These are phyloP conservation scores for Rhegmatorhina hoffmannsi DNA, from an alignment of 2,113 vertebrate species.

Conservation along the genomic window DNA sequence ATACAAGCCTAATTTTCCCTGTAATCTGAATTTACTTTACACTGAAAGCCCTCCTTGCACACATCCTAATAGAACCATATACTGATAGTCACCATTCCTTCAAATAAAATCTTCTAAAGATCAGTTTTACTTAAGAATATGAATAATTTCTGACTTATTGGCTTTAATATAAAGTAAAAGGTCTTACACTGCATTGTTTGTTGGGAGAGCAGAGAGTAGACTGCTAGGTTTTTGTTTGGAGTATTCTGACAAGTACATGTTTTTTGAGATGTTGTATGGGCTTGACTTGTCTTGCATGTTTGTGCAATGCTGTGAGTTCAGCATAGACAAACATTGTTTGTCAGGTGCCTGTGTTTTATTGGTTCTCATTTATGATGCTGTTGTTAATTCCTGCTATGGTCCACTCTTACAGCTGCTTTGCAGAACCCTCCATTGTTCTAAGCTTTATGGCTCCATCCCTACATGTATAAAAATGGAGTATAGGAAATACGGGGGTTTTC, in stretches of 20 bases:
- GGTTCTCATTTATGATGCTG: neutral
- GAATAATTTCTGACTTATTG: neutral
- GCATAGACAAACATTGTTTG: neutral
- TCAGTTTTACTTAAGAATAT: neutral
- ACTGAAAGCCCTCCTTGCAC: neutral
- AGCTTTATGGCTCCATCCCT: neutral
- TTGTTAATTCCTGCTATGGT: neutral
- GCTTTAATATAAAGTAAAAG: neutral
- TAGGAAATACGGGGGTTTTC: neutral
- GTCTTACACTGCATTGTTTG: neutral
- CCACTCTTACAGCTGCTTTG: neutral
- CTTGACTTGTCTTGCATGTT: neutral
- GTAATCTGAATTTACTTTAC: neutral
- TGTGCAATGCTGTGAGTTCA: neutral
- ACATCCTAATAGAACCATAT: neutral
- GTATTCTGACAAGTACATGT: neutral
- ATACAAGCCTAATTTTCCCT: neutral
- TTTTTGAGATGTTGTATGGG: neutral
- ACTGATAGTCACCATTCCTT: neutral
- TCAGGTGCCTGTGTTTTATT: neutral
- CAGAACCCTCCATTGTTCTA: neutral
- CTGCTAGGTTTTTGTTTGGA: neutral
- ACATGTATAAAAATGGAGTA: neutral
- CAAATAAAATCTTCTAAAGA: neutral
- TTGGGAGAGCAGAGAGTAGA: neutral